phyloP scores from a whole-genome alignment of 2,888 invertebrate species.

The Eucriotettix oculatus region DNA sequence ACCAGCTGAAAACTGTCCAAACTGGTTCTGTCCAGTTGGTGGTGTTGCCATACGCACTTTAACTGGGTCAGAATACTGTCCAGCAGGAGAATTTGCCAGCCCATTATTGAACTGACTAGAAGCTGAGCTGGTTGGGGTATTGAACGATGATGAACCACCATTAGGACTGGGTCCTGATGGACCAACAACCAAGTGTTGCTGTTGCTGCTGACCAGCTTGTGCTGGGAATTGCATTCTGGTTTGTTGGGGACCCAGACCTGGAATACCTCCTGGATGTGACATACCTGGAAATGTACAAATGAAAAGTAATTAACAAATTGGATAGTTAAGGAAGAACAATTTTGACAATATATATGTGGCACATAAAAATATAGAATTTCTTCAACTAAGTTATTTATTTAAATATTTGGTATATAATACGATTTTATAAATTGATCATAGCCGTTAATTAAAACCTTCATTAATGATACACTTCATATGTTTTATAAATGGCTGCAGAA shows the following conservation, averaged over 20 bases:
- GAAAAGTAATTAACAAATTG: background rate
- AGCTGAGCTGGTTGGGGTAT: slow-evolving; percentile 32
- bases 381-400: too few relatives aligned
- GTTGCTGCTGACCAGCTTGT: slow-evolving; percentile 22
- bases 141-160: slow-evolving; percentile 35
- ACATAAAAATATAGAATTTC: too few relatives aligned
- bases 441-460: too few relatives aligned
- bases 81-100: background rate
- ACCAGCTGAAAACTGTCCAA: slow-evolving; percentile 1
- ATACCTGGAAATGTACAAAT: slow-evolving; percentile 8
- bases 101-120: slow-evolving; percentile 27
- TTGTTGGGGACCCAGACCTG: slow-evolving; percentile 21
- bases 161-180: slow-evolving; percentile 67
- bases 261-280: slow-evolving; percentile 15
- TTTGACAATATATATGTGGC: too few relatives aligned
- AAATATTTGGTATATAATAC: too few relatives aligned
- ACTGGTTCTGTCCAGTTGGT: slow-evolving; percentile 1
- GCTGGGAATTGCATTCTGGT: slow-evolving; percentile 27
- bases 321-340: too few relatives aligned
- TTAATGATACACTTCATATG: too few relatives aligned
- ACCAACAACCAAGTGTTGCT: slow-evolving; percentile 38
- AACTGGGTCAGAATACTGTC: slow-evolving; percentile 1
- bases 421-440: too few relatives aligned
- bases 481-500: too few relatives aligned
- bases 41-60: background rate